phyloP scores from a whole-genome alignment of 2,797 vertebrate species.

The Triplophysa yarkandensis region DNA sequence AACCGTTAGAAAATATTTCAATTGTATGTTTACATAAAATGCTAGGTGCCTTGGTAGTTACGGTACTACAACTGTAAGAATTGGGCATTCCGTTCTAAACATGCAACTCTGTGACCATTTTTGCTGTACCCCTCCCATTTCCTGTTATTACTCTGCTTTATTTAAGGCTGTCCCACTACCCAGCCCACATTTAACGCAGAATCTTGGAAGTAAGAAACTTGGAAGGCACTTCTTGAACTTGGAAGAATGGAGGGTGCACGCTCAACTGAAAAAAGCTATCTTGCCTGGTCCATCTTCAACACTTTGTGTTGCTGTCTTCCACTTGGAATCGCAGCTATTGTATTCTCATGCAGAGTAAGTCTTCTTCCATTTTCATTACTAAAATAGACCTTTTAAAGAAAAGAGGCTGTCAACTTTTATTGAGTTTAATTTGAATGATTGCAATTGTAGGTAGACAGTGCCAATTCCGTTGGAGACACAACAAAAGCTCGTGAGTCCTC shows the following conservation, averaged over 20 bases:
- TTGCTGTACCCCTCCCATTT: too few species aligned
- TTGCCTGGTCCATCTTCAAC: constrained; percentile 58
- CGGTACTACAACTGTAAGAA: too few species aligned
- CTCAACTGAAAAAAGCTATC: constrained; percentile 39
- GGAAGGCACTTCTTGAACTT: not conserved
- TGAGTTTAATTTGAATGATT: constrained; percentile 13
- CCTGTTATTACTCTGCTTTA: not conserved
- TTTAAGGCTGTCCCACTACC: not conserved
- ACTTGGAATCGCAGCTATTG: constrained; percentile 55
- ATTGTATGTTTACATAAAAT: too few species aligned
- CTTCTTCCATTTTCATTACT: too few species aligned
- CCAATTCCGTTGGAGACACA: constrained; percentile 42
- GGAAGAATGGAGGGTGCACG: constrained; percentile 15
- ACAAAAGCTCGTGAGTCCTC: constrained; percentile 47
- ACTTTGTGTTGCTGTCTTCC: constrained; percentile 57
- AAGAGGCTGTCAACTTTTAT: too few species aligned
- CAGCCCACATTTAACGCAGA: not conserved
- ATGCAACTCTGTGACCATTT: too few species aligned
- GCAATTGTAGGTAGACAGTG: constrained; percentile 44
- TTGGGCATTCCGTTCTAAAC: too few species aligned
- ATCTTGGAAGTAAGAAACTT: not conserved
- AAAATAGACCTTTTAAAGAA: too few species aligned
- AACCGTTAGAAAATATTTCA: too few species aligned
- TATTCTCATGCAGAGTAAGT: constrained; percentile 57
- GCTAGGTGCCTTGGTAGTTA: too few species aligned